A percentile compares a stretch with the other conserved stretches of the same genome.
These are phyloP conservation scores for Otolemur crassicaudatus DNA, from an alignment of 2,797 vertebrate species.

Conservation along the genomic window DNA sequence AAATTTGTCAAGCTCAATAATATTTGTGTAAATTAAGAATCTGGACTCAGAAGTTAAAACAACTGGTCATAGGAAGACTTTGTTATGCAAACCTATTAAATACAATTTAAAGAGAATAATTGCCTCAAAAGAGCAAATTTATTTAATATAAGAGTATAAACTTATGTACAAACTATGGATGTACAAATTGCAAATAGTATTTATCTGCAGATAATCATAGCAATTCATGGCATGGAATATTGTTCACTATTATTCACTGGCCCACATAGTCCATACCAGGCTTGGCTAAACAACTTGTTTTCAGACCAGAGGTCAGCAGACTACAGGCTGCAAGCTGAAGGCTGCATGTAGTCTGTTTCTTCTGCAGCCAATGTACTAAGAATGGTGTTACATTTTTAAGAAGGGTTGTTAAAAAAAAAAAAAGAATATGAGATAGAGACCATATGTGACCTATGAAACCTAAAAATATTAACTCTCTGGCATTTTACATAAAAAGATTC, in stretches of 20 bases:
- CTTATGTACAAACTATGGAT: conserved; percentile 3
- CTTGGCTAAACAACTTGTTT: background rate
- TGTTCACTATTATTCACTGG: background rate
- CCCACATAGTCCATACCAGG: background rate
- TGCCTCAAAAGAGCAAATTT: conserved; percentile 5
- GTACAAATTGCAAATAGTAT: background rate
- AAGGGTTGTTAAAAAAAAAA: background rate
- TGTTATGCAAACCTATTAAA: background rate
- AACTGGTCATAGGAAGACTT: background rate
- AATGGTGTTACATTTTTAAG: background rate
- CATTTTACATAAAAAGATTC: background rate
- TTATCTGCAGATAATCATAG: background rate
- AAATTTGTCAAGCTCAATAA: background rate
- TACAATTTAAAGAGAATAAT: conserved; percentile 2
- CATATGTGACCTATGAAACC: background rate
- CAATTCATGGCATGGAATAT: background rate
- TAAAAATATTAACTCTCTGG: background rate
- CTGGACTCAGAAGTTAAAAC: background rate
- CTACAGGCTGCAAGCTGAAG: background rate
- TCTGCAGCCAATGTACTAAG: background rate
- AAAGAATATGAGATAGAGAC: background rate
- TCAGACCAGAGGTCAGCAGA: background rate
- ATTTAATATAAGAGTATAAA: conserved; percentile 19
- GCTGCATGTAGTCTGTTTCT: background rate
- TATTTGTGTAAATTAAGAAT: conserved; percentile 26